Evolutionary conservation across 30 jellyfish, hydroid and myxozoan species (phyloP).

Genomic region (Clytia hemisphaerica): DNA sequence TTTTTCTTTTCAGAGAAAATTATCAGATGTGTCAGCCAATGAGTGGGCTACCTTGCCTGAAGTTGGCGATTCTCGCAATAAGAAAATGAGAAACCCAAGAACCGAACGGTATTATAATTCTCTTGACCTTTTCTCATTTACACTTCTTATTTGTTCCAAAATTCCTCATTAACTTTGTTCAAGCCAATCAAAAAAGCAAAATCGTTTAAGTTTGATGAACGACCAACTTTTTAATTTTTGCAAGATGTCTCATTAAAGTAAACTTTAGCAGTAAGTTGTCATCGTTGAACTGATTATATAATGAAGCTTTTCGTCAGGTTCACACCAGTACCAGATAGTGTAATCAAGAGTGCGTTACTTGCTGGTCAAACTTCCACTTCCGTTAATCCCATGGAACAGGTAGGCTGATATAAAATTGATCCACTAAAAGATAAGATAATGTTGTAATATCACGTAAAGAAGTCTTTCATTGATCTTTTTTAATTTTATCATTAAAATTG

Average conservation of each 20-base stretch:
- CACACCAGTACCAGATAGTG: constrained; percentile 99
- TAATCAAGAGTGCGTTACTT: constrained; percentile 53
- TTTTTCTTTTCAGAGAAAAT: constrained; percentile 57
- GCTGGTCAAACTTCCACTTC: constrained; percentile 73
- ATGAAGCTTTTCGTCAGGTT: constrained; percentile 34
- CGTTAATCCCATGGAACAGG: constrained; percentile 70
- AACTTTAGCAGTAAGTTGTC: not conserved
- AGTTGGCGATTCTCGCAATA: constrained; percentile 97
- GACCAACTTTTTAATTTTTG: too few species aligned
- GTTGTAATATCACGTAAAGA: not conserved
- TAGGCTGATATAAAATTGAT: too few species aligned
- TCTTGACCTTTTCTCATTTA: too few species aligned
- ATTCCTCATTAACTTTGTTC: too few species aligned
- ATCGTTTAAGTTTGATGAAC: too few species aligned
- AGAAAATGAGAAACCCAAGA: constrained; percentile 91
- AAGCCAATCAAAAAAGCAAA: too few species aligned
- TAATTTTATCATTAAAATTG: not conserved
- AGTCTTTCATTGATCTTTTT: not conserved
- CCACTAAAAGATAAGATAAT: too few species aligned
- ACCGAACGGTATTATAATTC: constrained; percentile 58
- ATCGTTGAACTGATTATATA: too few species aligned
- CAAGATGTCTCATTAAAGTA: too few species aligned
- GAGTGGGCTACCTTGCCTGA: constrained; percentile 97
- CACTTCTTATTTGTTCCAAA: too few species aligned
- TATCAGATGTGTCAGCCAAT: constrained; percentile 70